phyloP scores from a whole-genome alignment of 2,888 invertebrate genomes.

The Perizoma affinitatum region DNA sequence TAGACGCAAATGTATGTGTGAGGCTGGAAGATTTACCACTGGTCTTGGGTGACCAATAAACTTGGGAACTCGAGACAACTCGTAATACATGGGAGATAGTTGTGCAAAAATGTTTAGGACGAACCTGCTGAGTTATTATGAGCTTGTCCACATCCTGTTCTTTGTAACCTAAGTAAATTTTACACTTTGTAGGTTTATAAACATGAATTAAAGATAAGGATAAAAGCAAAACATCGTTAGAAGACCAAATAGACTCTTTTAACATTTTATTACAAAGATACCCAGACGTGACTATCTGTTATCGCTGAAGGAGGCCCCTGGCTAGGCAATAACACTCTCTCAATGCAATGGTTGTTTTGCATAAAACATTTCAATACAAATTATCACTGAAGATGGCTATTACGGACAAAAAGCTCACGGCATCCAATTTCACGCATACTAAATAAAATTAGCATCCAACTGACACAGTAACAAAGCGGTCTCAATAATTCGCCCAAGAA shows the following conservation, averaged over 20 bases:
- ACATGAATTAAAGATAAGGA: constrained; percentile 57
- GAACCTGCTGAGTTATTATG: constrained; percentile 6
- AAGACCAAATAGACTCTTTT: constrained; percentile 60
- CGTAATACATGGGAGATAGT: constrained; percentile 17
- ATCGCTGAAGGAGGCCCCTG: constrained; percentile 44
- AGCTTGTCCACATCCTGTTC: constrained; percentile 2
- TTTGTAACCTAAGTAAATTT: constrained; percentile 17
- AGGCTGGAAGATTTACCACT: constrained; percentile 33
- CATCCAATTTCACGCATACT: constrained; percentile 79
- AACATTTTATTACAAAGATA: constrained; percentile 62
- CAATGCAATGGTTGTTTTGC: constrained; percentile 53
- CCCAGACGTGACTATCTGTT: constrained; percentile 50
- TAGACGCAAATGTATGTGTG: constrained; percentile 35
- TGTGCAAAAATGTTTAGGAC: constrained; percentile 17
- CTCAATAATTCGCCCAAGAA: constrained; percentile 75
- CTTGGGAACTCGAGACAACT: constrained; percentile 25
- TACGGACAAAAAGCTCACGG: constrained; percentile 61
- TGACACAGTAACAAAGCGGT: constrained; percentile 78
- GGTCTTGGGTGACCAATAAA: constrained; percentile 31
- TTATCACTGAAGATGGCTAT: constrained; percentile 51
- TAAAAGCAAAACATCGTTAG: constrained; percentile 75
- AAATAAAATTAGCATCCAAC: constrained; percentile 79
- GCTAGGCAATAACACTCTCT: constrained; percentile 47
- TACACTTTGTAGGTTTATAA: constrained; percentile 23
- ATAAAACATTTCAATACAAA: constrained; percentile 68